A percentile compares a stretch with the other conserved stretches of the same genome.
phyloP scores from a whole-genome alignment of 2,113 vertebrate species.

The Oncorhynchus gorbuscha region DNA sequence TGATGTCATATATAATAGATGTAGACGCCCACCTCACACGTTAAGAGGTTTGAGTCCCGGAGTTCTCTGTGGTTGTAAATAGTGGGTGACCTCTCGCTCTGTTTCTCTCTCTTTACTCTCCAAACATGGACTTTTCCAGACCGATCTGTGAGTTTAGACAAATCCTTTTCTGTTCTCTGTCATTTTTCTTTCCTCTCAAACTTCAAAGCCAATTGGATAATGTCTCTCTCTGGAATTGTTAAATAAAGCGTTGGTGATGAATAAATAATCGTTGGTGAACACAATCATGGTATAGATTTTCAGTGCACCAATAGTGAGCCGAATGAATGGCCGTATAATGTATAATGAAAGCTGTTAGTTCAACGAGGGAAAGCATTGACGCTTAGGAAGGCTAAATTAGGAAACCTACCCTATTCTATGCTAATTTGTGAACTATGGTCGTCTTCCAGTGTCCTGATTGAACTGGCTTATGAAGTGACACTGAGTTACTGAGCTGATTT shows the following conservation, averaged over 20 bases:
- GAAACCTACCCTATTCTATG: not conserved
- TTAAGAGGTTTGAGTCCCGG: slow-evolving; percentile 5
- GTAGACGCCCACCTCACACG: not conserved
- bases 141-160: not conserved
- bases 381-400: not conserved
- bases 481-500: not conserved
- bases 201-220: slow-evolving; percentile 22
- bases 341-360: no score
- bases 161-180: slow-evolving; percentile 10
- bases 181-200: not conserved
- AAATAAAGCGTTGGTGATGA: slow-evolving; percentile 9
- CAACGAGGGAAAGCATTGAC: no score
- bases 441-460: not conserved
- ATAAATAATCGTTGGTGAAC: not conserved
- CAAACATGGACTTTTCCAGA: slow-evolving; percentile 24
- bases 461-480: not conserved
- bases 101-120: slow-evolving; percentile 6
- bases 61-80: not conserved
- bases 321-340: no score
- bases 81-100: not conserved
- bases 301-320: not conserved
- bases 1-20: slow-evolving; percentile 10
- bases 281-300: not conserved
- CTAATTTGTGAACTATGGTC: not conserved
- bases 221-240: slow-evolving; percentile 10